Evolutionary conservation across 2,113 vertebrate species (phyloP).

Genomic region (Macquaria ambigua): DNA sequence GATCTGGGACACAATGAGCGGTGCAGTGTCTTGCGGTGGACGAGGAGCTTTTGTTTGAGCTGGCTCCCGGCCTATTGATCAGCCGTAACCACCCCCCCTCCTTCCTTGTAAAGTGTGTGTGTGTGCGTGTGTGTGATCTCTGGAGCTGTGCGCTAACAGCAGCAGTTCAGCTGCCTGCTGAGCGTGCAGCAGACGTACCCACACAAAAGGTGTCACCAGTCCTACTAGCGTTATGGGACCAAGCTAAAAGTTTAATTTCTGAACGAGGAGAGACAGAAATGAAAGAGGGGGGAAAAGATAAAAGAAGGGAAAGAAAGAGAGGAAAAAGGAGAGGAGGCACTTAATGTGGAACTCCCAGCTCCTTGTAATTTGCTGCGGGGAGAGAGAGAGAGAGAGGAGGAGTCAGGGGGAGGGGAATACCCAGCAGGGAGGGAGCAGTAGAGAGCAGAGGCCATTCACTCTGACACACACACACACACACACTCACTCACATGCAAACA

Average conservation of each 20-base stretch:
- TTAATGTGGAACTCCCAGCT: constrained; percentile 73
- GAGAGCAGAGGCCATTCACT: constrained; percentile 82
- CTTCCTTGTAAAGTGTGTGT: constrained; percentile 58
- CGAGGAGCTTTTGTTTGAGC: constrained; percentile 73
- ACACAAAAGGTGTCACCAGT: constrained; percentile 42
- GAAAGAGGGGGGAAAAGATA: neutral
- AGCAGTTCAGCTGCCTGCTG: constrained; percentile 61
- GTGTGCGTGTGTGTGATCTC: constrained; percentile 67
- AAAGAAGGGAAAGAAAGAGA: constrained; percentile 43
- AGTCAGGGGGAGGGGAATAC: constrained; percentile 81
- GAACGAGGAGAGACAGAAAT: neutral
- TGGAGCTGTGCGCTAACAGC: constrained; percentile 55
- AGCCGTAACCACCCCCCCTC: constrained; percentile 31
- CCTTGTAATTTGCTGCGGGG: constrained; percentile 78
- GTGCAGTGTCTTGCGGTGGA: constrained; percentile 53
- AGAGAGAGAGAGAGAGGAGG: constrained; percentile 72
- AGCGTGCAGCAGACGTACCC: constrained; percentile 46
- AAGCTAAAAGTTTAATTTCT: constrained; percentile 44
- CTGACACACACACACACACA: constrained; percentile 63
- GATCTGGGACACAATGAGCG: constrained; percentile 72
- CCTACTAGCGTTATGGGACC: neutral
- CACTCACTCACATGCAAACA: constrained; percentile 54
- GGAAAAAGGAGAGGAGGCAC: constrained; percentile 49
- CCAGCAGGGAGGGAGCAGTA: constrained; percentile 75
- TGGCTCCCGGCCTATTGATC: constrained; percentile 75